Evolutionary conservation across 2,797 vertebrate genomes (phyloP).

Genomic region (Megaceryle alcyon): DNA sequence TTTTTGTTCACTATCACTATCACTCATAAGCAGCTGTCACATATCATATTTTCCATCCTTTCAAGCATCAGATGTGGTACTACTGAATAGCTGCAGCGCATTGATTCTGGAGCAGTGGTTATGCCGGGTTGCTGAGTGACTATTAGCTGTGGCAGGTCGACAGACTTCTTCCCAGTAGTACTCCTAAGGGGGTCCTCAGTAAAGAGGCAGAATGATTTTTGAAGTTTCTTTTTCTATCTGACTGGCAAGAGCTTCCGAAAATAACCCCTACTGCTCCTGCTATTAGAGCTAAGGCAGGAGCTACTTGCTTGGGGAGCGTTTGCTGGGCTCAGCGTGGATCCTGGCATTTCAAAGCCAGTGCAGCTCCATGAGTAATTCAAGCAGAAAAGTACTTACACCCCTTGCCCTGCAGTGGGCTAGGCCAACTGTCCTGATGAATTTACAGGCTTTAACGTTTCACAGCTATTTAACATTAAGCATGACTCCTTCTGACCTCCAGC

Average conservation of each 20-base stretch:
- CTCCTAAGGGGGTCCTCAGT: slow-evolving; percentile 39
- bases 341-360: slow-evolving; percentile 41
- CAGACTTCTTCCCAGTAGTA: slow-evolving; percentile 39
- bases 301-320: background rate
- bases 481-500: slow-evolving; percentile 39
- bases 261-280: slow-evolving; percentile 23
- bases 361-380: background rate
- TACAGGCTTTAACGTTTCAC: background rate
- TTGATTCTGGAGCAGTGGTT: slow-evolving; percentile 13
- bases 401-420: slow-evolving; percentile 14
- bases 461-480: background rate
- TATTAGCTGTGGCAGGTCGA: slow-evolving; percentile 33
- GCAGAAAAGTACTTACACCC: background rate
- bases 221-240: slow-evolving; percentile 27
- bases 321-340: background rate
- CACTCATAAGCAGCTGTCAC: slow-evolving; percentile 50
- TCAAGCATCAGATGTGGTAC: slow-evolving; percentile 19
- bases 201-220: slow-evolving; percentile 33
- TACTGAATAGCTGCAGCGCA: background rate
- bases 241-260: slow-evolving; percentile 30
- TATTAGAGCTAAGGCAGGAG: background rate
- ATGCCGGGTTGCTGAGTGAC: slow-evolving; percentile 25
- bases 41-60: slow-evolving; percentile 15
- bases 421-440: slow-evolving; percentile 4
- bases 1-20: slow-evolving; percentile 41